Evolutionary conservation across 2,888 invertebrate genomes (phyloP).

Genomic region (Acholoe squamosa): DNA sequence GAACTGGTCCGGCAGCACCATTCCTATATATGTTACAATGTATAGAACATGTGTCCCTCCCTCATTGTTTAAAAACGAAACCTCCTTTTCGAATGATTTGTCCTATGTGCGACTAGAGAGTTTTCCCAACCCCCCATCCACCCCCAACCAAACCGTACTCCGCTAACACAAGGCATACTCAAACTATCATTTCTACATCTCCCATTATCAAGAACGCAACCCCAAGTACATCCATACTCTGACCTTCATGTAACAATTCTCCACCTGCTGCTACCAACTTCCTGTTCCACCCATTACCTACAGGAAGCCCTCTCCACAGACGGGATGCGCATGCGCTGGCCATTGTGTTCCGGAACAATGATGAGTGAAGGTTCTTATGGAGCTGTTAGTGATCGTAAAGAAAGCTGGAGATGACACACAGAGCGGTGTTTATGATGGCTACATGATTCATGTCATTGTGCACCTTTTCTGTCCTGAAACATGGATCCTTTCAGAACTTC

Average conservation of each 20-base stretch:
- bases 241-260: neutral
- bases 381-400: neutral
- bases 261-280: neutral
- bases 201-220: neutral
- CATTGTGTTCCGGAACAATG: conserved; percentile 14
- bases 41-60: no score
- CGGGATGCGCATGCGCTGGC: neutral
- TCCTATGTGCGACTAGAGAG: no score
- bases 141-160: neutral
- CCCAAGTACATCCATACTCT: neutral
- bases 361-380: neutral
- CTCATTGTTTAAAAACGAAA: no score
- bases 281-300: neutral
- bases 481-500: no score
- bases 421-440: neutral
- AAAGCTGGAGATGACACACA: neutral
- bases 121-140: no score
- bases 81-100: no score
- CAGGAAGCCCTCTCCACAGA: neutral
- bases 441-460: neutral
- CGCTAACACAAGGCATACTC: neutral
- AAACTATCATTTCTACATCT: neutral
- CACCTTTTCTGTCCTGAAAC: no score
- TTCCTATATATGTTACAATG: no score
- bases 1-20: no score